Percentiles rank a stretch among this genome's conserved stretches.
Conservation (phyloP, 2,888 invertebrate species). For the Drosophila fulvimacula region DNA sequence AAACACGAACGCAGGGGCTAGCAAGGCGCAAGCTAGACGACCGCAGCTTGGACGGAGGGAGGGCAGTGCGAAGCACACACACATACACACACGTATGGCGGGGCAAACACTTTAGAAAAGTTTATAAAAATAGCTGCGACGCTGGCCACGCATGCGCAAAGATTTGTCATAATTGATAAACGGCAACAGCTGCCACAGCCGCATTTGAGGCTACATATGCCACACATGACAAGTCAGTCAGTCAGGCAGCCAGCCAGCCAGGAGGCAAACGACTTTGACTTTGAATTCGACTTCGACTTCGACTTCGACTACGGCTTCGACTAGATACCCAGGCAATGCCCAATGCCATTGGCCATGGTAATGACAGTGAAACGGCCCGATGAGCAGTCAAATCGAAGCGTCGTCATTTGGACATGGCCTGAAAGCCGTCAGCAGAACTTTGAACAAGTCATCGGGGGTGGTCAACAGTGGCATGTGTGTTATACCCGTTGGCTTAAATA, state of each 20-base stretch:
- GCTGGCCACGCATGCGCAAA: slow-evolving; percentile 83
- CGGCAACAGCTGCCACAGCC: slow-evolving; percentile 48
- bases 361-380: slow-evolving; percentile 64
- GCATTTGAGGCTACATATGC: slow-evolving; percentile 50
- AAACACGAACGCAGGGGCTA: slow-evolving; percentile 63
- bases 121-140: slow-evolving; percentile 70
- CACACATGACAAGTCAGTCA: slow-evolving; percentile 56
- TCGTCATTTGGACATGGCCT: slow-evolving; percentile 17
- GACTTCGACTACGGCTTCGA: slow-evolving; percentile 22
- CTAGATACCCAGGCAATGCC: slow-evolving; percentile 16
- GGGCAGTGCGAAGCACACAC: not conserved
- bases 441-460: slow-evolving; percentile 15
- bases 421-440: slow-evolving; percentile 6
- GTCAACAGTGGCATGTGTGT: not conserved
- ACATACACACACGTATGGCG: not conserved
- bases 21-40: slow-evolving; percentile 11
- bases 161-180: slow-evolving; percentile 85
- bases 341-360: slow-evolving; percentile 42
- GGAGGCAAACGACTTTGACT: slow-evolving; percentile 30
- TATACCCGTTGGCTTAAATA: not conserved
- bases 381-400: slow-evolving; percentile 68
- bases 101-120: slow-evolving; percentile 42
- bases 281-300: slow-evolving; percentile 1
- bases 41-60: not conserved
- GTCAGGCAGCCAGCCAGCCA: slow-evolving; percentile 23